Evolutionary conservation across 2,888 invertebrate genomes (phyloP).

Genomic region (Sycophila texana): DNA sequence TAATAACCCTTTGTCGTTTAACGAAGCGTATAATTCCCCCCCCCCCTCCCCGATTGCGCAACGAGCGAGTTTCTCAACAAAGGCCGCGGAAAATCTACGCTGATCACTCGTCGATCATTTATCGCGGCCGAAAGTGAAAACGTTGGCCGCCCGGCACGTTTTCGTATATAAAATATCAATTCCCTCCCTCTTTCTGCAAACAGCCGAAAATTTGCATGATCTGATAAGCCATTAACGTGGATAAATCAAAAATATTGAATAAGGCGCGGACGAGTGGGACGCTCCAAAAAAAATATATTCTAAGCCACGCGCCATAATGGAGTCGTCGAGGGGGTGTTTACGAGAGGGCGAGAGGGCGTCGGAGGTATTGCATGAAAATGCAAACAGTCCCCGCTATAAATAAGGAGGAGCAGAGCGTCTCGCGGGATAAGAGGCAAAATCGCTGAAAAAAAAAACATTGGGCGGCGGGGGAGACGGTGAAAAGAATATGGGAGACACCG

Average conservation of each 20-base stretch:
- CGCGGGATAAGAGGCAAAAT: slow-evolving; percentile 31
- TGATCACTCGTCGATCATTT: too few species aligned
- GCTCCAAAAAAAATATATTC: too few species aligned
- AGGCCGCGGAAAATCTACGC: not conserved
- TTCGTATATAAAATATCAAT: too few species aligned
- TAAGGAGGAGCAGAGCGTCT: slow-evolving; percentile 21
- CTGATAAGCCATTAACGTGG: too few species aligned
- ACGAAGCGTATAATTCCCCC: slow-evolving; percentile 16
- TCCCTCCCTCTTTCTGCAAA: too few species aligned
- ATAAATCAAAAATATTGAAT: too few species aligned
- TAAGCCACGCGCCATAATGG: slow-evolving; percentile 15
- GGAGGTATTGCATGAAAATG: slow-evolving; percentile 54
- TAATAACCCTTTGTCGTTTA: slow-evolving; percentile 44
- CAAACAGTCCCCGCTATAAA: slow-evolving; percentile 47
- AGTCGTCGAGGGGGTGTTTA: slow-evolving; percentile 35
- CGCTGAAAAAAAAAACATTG: slow-evolving; percentile 48
- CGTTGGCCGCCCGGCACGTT: too few species aligned
- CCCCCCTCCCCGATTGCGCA: not conserved
- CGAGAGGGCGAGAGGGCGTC: slow-evolving; percentile 26
- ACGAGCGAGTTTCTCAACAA: not conserved
- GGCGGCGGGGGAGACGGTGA: not conserved
- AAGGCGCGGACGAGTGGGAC: too few species aligned
- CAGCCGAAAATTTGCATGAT: too few species aligned
- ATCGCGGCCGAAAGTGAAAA: too few species aligned
- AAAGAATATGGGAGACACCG: slow-evolving; percentile 36